Evolutionary conservation across 2,888 invertebrate genomes (phyloP).

Genomic region (Cheiracanthium punctorium): DNA sequence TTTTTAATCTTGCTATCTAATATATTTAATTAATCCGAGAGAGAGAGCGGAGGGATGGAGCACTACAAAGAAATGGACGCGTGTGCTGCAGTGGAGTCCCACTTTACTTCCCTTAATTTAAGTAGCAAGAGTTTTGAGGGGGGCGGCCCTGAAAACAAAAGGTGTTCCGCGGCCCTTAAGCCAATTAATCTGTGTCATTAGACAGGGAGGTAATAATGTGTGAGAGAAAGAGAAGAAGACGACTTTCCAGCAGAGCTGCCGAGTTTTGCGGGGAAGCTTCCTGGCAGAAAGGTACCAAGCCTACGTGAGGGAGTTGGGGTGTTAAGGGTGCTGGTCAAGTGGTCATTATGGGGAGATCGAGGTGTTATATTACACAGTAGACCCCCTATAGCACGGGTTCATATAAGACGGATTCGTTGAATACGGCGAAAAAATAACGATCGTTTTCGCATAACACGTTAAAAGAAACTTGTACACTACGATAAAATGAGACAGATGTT

Average conservation of each 20-base stretch:
- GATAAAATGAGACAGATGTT: too few species aligned
- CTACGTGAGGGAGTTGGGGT: too few species aligned
- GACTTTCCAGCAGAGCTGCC: conserved; percentile 15
- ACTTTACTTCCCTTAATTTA: conserved; percentile 55
- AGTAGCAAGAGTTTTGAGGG: conserved; percentile 50
- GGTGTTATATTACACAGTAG: too few species aligned
- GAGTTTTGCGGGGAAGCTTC: background rate
- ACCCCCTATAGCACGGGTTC: too few species aligned
- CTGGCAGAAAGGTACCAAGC: conserved; percentile 48
- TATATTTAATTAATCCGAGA: conserved; percentile 66
- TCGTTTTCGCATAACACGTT: too few species aligned
- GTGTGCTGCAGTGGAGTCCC: conserved; percentile 17
- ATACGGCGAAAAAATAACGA: too few species aligned
- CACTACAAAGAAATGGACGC: conserved; percentile 24
- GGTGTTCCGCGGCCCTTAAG: conserved; percentile 62
- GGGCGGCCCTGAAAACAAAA: conserved; percentile 50
- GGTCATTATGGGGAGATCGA: too few species aligned
- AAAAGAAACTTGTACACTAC: too few species aligned
- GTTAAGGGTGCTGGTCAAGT: too few species aligned
- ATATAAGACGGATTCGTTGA: too few species aligned
- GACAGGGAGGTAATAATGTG: conserved; percentile 53
- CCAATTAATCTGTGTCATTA: conserved; percentile 70
- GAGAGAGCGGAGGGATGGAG: conserved; percentile 27
- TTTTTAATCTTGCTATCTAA: conserved; percentile 68
- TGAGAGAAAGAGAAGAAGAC: too few species aligned